These are phyloP conservation scores for Meiosimyza decipiens DNA, from an alignment of 2,888 invertebrate species.

Conservation along the genomic window DNA sequence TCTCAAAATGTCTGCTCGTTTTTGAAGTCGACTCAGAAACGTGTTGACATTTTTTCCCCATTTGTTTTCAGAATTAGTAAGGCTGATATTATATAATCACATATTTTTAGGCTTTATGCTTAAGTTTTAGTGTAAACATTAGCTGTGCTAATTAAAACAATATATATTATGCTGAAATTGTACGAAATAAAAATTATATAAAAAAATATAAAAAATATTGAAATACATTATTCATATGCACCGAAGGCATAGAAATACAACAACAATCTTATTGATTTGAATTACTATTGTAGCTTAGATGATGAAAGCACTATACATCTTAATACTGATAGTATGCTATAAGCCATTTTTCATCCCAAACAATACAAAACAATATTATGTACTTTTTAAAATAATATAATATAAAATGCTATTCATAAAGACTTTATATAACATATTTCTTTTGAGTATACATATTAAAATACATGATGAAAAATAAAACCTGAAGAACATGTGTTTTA, in stretches of 20 bases:
- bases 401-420: background rate
- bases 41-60: too few relatives aligned
- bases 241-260: background rate
- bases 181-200: constrained; percentile 7
- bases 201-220: background rate
- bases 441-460: too few relatives aligned
- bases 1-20: too few relatives aligned
- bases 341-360: too few relatives aligned
- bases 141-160: constrained; percentile 23
- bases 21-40: too few relatives aligned
- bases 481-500: background rate
- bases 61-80: too few relatives aligned
- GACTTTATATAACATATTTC: background rate
- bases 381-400: background rate
- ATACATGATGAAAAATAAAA: background rate
- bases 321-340: too few relatives aligned
- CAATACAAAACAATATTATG: too few relatives aligned
- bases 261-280: background rate
- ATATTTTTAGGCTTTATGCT: constrained; percentile 36
- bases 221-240: background rate
- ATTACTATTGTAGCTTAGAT: too few relatives aligned
- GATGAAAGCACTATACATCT: too few relatives aligned
- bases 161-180: background rate
- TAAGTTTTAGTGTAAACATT: constrained; percentile 31
- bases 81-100: constrained; percentile 18